Percentiles rank a stretch among this genome's conserved stretches.
Conservation (phyloP, 2,113 vertebrate genomes). For the Percina caprodes region DNA sequence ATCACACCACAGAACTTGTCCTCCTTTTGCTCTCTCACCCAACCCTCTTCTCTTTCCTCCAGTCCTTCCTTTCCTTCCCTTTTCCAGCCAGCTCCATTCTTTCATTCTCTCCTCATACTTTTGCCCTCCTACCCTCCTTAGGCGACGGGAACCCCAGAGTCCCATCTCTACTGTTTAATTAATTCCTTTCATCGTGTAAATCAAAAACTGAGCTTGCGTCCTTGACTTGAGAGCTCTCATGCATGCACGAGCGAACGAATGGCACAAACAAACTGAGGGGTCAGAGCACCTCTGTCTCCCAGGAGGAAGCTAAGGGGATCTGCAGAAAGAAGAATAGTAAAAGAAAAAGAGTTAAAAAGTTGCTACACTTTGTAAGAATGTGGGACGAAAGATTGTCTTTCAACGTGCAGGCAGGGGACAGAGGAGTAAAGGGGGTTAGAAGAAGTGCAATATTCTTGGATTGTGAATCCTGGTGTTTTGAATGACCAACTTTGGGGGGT, state of each 20-base stretch:
- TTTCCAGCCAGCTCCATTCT: conserved; percentile 35
- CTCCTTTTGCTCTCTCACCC: conserved; percentile 26
- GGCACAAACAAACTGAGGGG: conserved; percentile 67
- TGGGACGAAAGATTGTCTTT: conserved; percentile 42
- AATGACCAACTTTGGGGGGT: background rate
- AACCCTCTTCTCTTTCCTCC: conserved; percentile 16
- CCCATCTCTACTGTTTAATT: conserved; percentile 70
- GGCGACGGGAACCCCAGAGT: conserved; percentile 53
- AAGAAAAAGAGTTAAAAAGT: conserved; percentile 37
- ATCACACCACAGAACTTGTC: conserved; percentile 29
- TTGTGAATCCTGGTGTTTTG: background rate
- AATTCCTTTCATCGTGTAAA: conserved; percentile 77
- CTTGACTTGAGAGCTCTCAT: conserved; percentile 72
- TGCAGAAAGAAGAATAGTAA: conserved; percentile 31
- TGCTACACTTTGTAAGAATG: conserved; percentile 38
- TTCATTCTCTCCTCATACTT: conserved; percentile 34
- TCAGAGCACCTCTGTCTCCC: conserved; percentile 44
- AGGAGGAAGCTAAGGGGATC: conserved; percentile 67
- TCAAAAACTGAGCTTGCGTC: conserved; percentile 71
- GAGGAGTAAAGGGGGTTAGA: conserved; percentile 1
- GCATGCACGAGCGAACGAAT: conserved; percentile 48
- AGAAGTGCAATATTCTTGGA: conserved; percentile 2
- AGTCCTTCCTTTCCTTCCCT: conserved; percentile 11
- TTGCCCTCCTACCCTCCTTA: conserved; percentile 38
- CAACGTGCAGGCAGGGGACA: background rate